A percentile compares a stretch with the other conserved stretches of the same genome.
Conservation (phyloP, 2,797 vertebrate genomes). For the Rhinatrema bivittatum region DNA sequence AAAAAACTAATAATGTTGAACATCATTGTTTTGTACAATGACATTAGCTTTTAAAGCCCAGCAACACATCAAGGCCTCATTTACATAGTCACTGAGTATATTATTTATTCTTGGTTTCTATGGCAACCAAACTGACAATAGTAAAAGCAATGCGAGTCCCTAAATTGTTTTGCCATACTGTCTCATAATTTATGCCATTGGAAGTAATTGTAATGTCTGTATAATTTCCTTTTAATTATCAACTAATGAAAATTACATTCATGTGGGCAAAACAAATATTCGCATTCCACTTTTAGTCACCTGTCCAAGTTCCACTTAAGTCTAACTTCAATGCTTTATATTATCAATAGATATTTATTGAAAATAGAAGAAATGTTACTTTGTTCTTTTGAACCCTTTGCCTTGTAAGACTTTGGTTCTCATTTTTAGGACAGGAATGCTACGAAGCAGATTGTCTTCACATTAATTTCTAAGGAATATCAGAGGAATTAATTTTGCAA, state of each 20-base stretch:
- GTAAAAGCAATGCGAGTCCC: constrained; percentile 36
- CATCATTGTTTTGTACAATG: constrained; percentile 61
- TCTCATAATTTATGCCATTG: constrained; percentile 57
- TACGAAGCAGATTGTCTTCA: constrained; percentile 14
- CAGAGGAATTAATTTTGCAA: constrained; percentile 51
- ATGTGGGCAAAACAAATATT: constrained; percentile 54
- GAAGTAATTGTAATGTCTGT: constrained; percentile 58
- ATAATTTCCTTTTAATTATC: constrained; percentile 71
- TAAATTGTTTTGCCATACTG: constrained; percentile 53
- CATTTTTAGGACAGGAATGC: constrained; percentile 24
- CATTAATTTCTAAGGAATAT: constrained; percentile 46
- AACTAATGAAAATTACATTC: constrained; percentile 65
- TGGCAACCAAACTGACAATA: constrained; percentile 52
- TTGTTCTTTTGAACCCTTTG: constrained; percentile 12
- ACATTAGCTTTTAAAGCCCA: constrained; percentile 57
- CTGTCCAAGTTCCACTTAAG: constrained; percentile 45
- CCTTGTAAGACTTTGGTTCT: constrained; percentile 5
- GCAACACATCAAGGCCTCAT: constrained; percentile 59
- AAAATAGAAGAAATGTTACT: no score
- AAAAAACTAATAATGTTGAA: constrained; percentile 72
- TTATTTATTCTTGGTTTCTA: constrained; percentile 56
- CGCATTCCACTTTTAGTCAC: constrained; percentile 44
- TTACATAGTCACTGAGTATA: constrained; percentile 50
- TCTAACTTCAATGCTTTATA: constrained; percentile 20
- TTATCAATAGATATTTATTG: no score